phyloP scores from a whole-genome alignment of 2,113 vertebrate genomes.

The Cynoglossus semilaevis region DNA sequence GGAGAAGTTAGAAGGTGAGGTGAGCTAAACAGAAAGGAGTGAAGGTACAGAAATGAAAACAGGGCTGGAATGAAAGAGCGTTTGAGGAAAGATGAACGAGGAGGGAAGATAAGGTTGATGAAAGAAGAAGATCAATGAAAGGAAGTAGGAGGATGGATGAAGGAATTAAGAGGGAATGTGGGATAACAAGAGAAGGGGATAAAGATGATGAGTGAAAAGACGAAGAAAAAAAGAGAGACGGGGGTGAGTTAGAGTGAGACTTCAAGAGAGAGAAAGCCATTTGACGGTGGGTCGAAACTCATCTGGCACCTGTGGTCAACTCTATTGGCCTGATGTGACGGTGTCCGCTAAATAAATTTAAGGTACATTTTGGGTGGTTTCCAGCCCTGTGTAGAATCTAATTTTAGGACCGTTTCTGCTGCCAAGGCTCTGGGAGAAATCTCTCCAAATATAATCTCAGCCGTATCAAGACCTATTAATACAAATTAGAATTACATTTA shows the following conservation, averaged over 20 bases:
- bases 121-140: conserved; percentile 13
- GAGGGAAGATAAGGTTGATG: conserved; percentile 20
- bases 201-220: conserved; percentile 9
- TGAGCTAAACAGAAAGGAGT: not conserved
- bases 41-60: conserved; percentile 14
- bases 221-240: not conserved
- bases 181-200: conserved; percentile 5
- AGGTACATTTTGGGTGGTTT: too few species aligned
- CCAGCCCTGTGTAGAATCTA: too few species aligned
- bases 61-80: conserved; percentile 12
- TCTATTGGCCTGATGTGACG: conserved; percentile 37
- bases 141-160: conserved; percentile 12
- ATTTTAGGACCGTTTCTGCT: too few species aligned
- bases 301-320: conserved; percentile 52
- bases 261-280: conserved; percentile 46
- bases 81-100: conserved; percentile 15
- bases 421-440: too few species aligned
- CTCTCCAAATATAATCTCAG: too few species aligned
- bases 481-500: too few species aligned
- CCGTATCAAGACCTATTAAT: too few species aligned
- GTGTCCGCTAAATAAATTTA: conserved; percentile 13
- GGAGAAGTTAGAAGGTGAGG: not conserved
- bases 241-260: conserved; percentile 8
- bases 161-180: conserved; percentile 3
- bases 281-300: conserved; percentile 51